These are phyloP conservation scores for Gortyna flavago DNA, from an alignment of 2,888 invertebrate genomes.

Conservation along the genomic window DNA sequence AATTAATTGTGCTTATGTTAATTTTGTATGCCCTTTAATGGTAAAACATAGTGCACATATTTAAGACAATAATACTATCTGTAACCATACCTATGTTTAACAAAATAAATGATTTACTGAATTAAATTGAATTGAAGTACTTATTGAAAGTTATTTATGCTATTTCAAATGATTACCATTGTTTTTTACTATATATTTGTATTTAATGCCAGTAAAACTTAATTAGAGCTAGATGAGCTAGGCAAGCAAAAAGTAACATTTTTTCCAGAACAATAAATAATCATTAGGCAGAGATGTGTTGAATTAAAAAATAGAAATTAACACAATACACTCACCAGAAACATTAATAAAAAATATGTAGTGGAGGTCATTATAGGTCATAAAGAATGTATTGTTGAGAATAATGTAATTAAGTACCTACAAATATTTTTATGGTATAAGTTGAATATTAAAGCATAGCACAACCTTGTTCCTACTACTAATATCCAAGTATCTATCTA, in stretches of 20 bases:
- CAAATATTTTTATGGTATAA: not conserved
- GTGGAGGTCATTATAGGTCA: slow-evolving; percentile 71
- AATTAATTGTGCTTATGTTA: not conserved
- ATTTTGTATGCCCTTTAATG: no score
- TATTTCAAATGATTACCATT: not conserved
- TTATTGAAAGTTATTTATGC: not conserved
- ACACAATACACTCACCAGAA: slow-evolving; percentile 11
- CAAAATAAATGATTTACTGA: no score
- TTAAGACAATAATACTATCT: no score
- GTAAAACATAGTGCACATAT: no score
- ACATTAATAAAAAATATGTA: slow-evolving; percentile 29
- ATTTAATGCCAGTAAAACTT: not conserved
- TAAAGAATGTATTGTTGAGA: slow-evolving; percentile 26
- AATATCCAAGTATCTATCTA: not conserved
- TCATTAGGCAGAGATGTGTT: not conserved
- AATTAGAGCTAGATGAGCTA: no score
- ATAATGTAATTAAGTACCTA: slow-evolving; percentile 6
- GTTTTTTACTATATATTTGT: slow-evolving; percentile 12
- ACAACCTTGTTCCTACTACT: slow-evolving; percentile 2
- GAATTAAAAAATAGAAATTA: slow-evolving; percentile 4
- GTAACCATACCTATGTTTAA: no score
- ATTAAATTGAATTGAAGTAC: not conserved
- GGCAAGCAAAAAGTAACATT: not conserved
- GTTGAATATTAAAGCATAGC: not conserved
- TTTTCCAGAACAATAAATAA: slow-evolving; percentile 17